Evolutionary conservation across 1,140 invertebrate genomes (phyloP), one percentile per base, ranked within the genome.

Genomic region (Homalodisca vitripennis): DNA sequence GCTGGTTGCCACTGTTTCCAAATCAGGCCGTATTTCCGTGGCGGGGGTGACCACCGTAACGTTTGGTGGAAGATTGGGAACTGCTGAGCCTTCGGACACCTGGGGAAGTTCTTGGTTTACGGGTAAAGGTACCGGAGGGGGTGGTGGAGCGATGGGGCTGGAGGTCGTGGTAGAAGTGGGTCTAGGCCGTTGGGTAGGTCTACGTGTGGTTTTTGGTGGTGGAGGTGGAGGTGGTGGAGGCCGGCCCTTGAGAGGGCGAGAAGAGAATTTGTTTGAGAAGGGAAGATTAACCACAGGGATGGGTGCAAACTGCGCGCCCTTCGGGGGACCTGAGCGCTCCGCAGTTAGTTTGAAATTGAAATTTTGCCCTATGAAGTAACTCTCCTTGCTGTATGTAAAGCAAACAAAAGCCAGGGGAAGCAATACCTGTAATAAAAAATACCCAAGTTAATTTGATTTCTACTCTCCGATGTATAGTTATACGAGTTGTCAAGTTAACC

Each of bases 221-320:
- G 46, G 66, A 2, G 53, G 67, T 20, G 51, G 48, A 2, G 67
- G 51, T 30, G 67, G 53, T 1, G 53, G 17, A 6, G 53, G 27
- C 6, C 51, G 17, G 26, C 55, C 55, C 26, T 22, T 13, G 2
- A 60, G 3, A 10, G 55, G 55, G 13, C 55, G 22, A 1, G 55
- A 26, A 13, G 24, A 30, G 3, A 13, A 13, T 30, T 60, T 2
- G 17, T 55, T 2, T 27, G 24, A 29, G 53, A 20, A 6, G 48
- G 2, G 53, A 22, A 68, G 22, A 6, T 53, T 20, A 1, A 62
- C 53, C 30, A 62, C 67, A 1, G 20, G 27, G 10, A 68, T 68
- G 20, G 67, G 67, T 3, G 34, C 51, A 17, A 60, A 68, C n/a
- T 62, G 26, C 0, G 67, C 67, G 3, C 55, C 55, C 13, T 26